Evolutionary conservation across 2,888 invertebrate genomes (phyloP).

Genomic region (Noctua janthe): DNA sequence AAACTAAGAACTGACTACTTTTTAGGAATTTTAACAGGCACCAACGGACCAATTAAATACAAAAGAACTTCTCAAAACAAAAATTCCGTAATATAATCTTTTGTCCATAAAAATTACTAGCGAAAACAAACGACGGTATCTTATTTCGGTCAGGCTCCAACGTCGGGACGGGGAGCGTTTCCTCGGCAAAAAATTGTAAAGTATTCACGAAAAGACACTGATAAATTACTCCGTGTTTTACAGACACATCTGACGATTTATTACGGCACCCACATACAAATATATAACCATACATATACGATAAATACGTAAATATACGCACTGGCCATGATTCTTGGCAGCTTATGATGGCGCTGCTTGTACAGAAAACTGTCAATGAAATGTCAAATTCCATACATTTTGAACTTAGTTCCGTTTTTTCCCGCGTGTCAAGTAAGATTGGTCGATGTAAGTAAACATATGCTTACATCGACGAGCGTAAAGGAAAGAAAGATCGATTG

Average conservation of each 20-base stretch:
- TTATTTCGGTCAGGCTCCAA: constrained; percentile 60
- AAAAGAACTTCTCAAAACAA: background rate
- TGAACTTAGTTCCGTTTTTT: constrained; percentile 21
- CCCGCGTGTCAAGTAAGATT: constrained; percentile 7
- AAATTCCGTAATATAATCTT: constrained; percentile 35
- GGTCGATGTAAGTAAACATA: constrained; percentile 59
- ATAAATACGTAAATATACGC: constrained; percentile 70
- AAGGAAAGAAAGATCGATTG: constrained; percentile 59
- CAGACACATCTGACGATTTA: constrained; percentile 75
- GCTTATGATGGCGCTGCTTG: constrained; percentile 20
- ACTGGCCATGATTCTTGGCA: constrained; percentile 24
- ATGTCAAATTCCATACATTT: constrained; percentile 36
- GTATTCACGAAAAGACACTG: constrained; percentile 74
- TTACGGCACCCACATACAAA: constrained; percentile 71
- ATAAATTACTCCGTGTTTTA: constrained; percentile 78
- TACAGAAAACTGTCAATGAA: constrained; percentile 32
- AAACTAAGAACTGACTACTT: background rate
- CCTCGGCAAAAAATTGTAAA: constrained; percentile 74
- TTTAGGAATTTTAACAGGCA: background rate
- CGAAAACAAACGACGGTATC: constrained; percentile 57
- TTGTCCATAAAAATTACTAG: constrained; percentile 40
- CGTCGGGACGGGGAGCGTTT: constrained; percentile 46
- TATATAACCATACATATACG: constrained; percentile 57
- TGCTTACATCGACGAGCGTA: constrained; percentile 55
- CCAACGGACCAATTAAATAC: background rate